phyloP scores from a whole-genome alignment of 2,888 invertebrate genomes.

The Dryobotodes eremita region DNA sequence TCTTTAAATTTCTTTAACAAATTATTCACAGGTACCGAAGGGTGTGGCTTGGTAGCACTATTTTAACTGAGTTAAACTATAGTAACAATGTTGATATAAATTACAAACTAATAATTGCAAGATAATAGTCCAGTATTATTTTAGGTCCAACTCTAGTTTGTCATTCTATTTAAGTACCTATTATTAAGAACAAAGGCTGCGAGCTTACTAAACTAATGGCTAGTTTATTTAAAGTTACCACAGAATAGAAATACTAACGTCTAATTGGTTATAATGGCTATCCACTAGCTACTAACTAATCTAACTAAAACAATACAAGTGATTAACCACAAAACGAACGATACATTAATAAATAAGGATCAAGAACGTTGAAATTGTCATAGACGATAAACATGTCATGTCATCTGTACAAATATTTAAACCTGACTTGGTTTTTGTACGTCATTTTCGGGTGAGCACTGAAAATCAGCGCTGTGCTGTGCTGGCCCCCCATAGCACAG shows the following conservation, averaged over 20 bases:
- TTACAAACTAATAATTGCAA: conserved; percentile 5
- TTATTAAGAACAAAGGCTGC: conserved; percentile 3
- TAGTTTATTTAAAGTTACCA: conserved; percentile 15
- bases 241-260: background rate
- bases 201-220: background rate
- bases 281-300: background rate
- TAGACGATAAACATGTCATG: no score
- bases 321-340: no score
- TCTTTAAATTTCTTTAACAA: background rate
- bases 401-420: no score
- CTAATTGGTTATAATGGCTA: no score
- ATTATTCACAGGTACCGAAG: background rate
- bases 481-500: no score
- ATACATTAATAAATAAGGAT: no score
- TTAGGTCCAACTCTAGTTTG: background rate
- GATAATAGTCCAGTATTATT: conserved; percentile 23
- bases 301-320: background rate
- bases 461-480: no score
- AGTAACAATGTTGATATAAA: background rate
- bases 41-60: background rate
- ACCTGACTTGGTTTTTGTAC: no score
- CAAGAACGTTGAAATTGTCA: no score
- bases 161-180: background rate
- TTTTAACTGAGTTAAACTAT: background rate
- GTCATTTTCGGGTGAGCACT: no score